phyloP scores from a whole-genome alignment of 2,797 vertebrate genomes.

The Cuniculus paca region DNA sequence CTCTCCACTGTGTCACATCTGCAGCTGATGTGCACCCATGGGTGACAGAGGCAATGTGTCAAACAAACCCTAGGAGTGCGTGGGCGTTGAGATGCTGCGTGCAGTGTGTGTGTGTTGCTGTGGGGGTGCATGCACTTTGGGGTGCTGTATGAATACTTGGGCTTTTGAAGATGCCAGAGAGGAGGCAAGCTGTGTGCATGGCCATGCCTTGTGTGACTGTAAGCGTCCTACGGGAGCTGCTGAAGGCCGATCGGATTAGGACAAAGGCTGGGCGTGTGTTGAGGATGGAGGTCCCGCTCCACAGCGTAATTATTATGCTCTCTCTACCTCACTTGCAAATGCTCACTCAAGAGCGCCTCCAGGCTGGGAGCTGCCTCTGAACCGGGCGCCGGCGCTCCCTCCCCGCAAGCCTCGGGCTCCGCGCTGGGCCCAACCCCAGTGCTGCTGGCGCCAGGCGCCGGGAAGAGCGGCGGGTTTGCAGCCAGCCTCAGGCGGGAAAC shows the following conservation, averaged over 20 bases:
- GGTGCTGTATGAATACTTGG: background rate
- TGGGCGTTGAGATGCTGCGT: background rate
- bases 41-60: background rate
- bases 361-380: background rate
- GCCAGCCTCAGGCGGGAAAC: constrained; percentile 71
- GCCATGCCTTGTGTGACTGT: rapidly evolving
- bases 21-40: background rate
- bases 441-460: constrained; percentile 77
- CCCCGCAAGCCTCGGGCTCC: constrained; percentile 49
- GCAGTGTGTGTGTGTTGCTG: background rate
- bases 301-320: background rate
- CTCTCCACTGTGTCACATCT: background rate
- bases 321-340: background rate
- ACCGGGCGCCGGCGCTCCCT: constrained; percentile 56
- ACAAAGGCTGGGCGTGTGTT: background rate
- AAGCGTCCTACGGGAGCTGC: background rate
- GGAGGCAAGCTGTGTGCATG: rapidly evolving
- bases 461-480: constrained; percentile 56
- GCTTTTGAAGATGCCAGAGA: background rate
- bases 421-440: constrained; percentile 46
- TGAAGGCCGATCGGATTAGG: background rate
- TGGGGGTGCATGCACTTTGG: background rate
- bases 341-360: background rate
- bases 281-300: background rate
- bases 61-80: background rate